Evolutionary conservation across 2,888 invertebrate species (phyloP).

Genomic region (Heliconius hortense): DNA sequence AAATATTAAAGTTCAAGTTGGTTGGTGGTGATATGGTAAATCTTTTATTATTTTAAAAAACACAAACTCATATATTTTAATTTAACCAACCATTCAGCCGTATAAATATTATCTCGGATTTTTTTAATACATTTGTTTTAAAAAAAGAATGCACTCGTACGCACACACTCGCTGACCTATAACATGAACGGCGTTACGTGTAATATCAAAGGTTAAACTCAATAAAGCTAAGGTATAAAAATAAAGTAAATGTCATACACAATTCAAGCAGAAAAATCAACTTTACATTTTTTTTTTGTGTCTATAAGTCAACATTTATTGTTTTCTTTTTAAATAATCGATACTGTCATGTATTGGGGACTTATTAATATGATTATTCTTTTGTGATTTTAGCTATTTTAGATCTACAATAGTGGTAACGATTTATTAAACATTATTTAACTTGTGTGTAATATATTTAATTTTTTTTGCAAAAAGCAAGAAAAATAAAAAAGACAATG

Average conservation of each 20-base stretch:
- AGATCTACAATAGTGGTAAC: too few species aligned
- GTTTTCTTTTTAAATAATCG: not conserved
- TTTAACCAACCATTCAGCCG: too few species aligned
- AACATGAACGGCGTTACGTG: conserved; percentile 5
- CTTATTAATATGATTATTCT: too few species aligned
- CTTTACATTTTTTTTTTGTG: not conserved
- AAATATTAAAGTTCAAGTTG: not conserved
- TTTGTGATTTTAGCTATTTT: too few species aligned
- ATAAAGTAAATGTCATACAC: conserved; percentile 3
- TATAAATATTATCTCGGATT: not conserved
- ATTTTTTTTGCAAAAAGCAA: too few species aligned
- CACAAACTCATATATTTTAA: too few species aligned
- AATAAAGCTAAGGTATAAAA: conserved; percentile 1
- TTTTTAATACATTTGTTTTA: not conserved
- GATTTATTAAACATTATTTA: too few species aligned
- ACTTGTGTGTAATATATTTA: too few species aligned
- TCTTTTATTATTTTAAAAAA: too few species aligned
- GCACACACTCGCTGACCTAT: conserved; percentile 7
- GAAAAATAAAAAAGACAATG: too few species aligned
- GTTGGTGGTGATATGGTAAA: not conserved
- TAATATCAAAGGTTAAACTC: conserved; percentile 10
- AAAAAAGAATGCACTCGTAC: not conserved
- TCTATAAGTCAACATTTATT: not conserved
- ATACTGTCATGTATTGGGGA: not conserved
- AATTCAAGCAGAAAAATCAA: not conserved